Base-by-base conservation (phyloP, 2,113 vertebrate genomes). In the Myrmecobius fasciatus region DNA sequence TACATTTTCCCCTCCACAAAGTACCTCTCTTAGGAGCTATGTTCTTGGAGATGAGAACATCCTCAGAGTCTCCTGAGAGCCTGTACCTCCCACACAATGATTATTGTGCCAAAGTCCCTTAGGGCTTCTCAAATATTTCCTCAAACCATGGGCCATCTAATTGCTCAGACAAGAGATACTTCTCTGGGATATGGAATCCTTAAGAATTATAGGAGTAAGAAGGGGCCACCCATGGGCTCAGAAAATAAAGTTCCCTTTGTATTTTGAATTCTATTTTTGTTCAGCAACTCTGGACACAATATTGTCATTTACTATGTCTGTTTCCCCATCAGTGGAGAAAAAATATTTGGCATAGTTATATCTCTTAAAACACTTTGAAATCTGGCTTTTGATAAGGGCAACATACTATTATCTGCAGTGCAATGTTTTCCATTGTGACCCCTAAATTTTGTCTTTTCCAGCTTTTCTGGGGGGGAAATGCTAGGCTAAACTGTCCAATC, bases 401-500 rank as follows among this genome's bases (percentile, higher is more conserved):
- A 94, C 54, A 1, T 92, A 56, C 93, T 52, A 51, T 95, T 89
- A 95, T 92, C 3, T 12, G 60, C 53, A 2, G 46, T 43, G 26
- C 36, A 90, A 90, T 17, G 90, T 92, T 94, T 89, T 92, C 95
- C 89, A 46, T 92, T 10, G 48, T 0, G 26, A 88, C 92, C 43
- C 49, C 11, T 17, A 47, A 52, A 10, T 52, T 20, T 95, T 26
- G 92, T 91, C 52, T 90, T 93, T 89, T 53, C 89, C 94, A 26
- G 94, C 96, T 98, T 95, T 97, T 97, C 60, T 75, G 49, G 93
- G 92, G 89, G 25, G 0, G 48, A 10, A 51, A 10, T n/a, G 88
- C 95, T 75, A 47, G 92, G 92, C 92, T n/a, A 0, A 48, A 67
- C 94, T 91, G 89, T 95, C 96, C 94, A 14, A 91, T 51, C 36